Evolutionary conservation across 1,140 invertebrate species (phyloP).

Genomic region (Caerostris darwini): DNA sequence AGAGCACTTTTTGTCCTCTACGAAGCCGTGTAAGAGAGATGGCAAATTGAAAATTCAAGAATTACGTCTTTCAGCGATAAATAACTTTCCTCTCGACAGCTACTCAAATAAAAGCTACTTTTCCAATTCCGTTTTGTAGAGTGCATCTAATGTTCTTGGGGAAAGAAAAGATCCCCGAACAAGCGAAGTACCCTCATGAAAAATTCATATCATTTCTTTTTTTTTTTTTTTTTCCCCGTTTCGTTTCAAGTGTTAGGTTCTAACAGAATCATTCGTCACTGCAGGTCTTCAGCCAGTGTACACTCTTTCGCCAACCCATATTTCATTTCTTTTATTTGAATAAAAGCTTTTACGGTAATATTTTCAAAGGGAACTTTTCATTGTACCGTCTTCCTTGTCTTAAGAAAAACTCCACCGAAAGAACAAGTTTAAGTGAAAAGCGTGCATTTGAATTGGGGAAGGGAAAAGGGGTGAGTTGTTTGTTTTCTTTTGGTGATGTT

Average conservation of each 20-base stretch:
- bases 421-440: constrained; percentile 46
- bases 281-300: not conserved
- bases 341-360: constrained; percentile 64
- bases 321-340: constrained; percentile 70
- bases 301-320: constrained; percentile 20
- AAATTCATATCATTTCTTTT: constrained; percentile 51
- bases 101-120: constrained; percentile 67
- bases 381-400: constrained; percentile 24
- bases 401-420: constrained; percentile 26
- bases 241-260: constrained; percentile 50
- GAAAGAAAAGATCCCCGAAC: constrained; percentile 42
- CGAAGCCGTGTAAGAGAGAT: not conserved
- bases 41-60: constrained; percentile 47
- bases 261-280: constrained; percentile 65
- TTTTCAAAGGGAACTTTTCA: constrained; percentile 38
- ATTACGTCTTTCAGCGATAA: constrained; percentile 18
- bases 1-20: not conserved
- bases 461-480: too few relatives aligned
- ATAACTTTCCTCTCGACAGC: constrained; percentile 42
- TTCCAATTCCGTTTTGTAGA: constrained; percentile 50
- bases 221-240: constrained; percentile 45
- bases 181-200: constrained; percentile 57
- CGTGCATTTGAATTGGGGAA: not conserved
- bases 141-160: constrained; percentile 49
- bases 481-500: constrained; percentile 39